Evolutionary conservation across 2,797 vertebrate genomes (phyloP), one percentile per base, ranked within the genome.

Genomic region (Mionectes olivaceus): DNA sequence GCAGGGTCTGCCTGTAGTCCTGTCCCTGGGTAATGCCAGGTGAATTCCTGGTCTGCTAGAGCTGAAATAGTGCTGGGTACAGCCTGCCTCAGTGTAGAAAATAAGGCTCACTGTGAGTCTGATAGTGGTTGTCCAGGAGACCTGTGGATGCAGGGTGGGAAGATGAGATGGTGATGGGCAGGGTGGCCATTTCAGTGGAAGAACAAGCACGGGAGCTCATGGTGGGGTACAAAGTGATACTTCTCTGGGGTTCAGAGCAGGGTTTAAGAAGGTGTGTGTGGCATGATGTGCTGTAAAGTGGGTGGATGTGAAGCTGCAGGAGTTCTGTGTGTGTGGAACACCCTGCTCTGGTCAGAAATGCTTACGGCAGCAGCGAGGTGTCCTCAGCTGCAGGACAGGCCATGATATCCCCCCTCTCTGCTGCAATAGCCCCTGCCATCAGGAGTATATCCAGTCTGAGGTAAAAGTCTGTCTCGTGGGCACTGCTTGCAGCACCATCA

Each of bases 331-430:
- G 8, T 37, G 37, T 63, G 43, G 37, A 23, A 47, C 12, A 23
- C 23, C n/a, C 76, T 46, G 76, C 59, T 57, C 30, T 28, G 27
- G 15, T 22, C 50, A 35, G 65, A 47, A 30, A 19, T 7, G 56
- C 46, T 22, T 10, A 1, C 6, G 35, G 57, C 24, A 53, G 25
- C 37, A n/a, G 37, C 0, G 0, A 18, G 17, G 64, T 37, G 19
- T 37, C 64, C 57, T 52, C 24, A 25, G 37, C 60, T 18, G 32
- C 64, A 33, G 68, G n/a, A 52, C 50, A 52, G 56, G 19, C 50
- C 3, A 0, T 35, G 14, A 5, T 14, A 30, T 14, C 47, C 47
- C 65, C 11, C 46, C 23, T 30, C 61, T 43, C 76, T 56, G 6
- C 15, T 43, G 50, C 56, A 25, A 1, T 10, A 24, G 30, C 39